Evolutionary conservation across 1,140 invertebrate species (phyloP).

Genomic region (Bombus pyrosoma): DNA sequence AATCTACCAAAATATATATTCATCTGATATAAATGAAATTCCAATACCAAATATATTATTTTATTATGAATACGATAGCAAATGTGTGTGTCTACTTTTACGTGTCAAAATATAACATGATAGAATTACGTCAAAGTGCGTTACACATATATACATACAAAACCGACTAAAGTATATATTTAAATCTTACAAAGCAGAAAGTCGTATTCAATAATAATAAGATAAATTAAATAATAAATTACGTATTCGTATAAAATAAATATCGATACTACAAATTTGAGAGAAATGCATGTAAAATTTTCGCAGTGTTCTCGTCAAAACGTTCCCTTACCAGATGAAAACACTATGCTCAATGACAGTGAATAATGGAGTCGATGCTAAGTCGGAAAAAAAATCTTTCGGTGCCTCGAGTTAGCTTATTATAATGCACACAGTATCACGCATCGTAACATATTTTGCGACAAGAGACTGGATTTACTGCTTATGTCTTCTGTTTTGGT

Average conservation of each 20-base stretch:
- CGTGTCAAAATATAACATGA: conserved; percentile 8
- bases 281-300: not conserved
- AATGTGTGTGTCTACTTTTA: not conserved
- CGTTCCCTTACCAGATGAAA: conserved; percentile 45
- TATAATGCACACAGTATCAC: conserved; percentile 27
- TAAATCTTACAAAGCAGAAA: not conserved
- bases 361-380: conserved; percentile 38
- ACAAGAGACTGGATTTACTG: conserved; percentile 17
- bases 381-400: conserved; percentile 8
- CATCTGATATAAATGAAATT: not conserved
- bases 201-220: not conserved
- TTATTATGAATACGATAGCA: not conserved
- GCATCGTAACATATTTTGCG: conserved; percentile 28
- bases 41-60: not conserved
- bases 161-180: not conserved
- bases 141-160: not conserved
- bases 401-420: conserved; percentile 22
- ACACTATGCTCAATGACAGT: conserved; percentile 44
- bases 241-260: not conserved
- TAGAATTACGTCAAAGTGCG: conserved; percentile 6
- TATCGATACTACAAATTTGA: not conserved
- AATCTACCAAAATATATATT: not conserved
- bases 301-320: not conserved
- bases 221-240: not conserved
- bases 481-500: conserved; percentile 51